Evolutionary conservation across 2,113 vertebrate genomes (phyloP).

Genomic region (Tylochromis polylepis): DNA sequence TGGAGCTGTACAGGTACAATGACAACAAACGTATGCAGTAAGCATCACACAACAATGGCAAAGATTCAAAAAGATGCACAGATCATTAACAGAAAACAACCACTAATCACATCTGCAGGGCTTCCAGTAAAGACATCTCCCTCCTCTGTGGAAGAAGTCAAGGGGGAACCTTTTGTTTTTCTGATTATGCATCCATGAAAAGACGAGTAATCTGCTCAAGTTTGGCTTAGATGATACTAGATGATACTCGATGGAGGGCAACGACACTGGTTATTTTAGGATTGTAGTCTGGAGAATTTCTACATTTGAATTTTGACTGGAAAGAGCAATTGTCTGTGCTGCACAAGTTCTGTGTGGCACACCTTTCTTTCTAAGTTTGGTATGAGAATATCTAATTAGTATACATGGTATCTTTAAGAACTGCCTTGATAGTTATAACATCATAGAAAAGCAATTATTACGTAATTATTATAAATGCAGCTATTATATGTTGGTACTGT

Average conservation of each 20-base stretch:
- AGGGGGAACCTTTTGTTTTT: neutral
- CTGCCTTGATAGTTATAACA: neutral
- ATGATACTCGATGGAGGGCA: constrained; percentile 7
- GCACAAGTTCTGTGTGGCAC: neutral
- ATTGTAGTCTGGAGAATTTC: neutral
- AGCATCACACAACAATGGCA: neutral
- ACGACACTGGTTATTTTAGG: neutral
- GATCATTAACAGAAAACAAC: neutral
- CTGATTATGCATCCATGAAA: neutral
- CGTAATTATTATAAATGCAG: neutral
- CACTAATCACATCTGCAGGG: neutral
- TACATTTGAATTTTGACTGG: neutral
- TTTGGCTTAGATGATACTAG: constrained; percentile 20
- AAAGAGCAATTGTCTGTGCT: neutral
- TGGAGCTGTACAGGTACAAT: neutral
- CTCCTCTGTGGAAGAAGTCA: neutral
- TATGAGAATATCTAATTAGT: neutral
- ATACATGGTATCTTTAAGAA: neutral
- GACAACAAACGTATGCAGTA: neutral
- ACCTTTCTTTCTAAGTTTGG: neutral
- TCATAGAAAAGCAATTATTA: neutral
- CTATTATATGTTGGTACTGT: neutral
- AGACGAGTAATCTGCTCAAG: constrained; percentile 33
- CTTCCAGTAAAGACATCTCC: neutral
- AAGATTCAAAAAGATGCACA: neutral